phyloP scores from a whole-genome alignment of 2,797 vertebrate genomes.

The Liasis olivaceus region DNA sequence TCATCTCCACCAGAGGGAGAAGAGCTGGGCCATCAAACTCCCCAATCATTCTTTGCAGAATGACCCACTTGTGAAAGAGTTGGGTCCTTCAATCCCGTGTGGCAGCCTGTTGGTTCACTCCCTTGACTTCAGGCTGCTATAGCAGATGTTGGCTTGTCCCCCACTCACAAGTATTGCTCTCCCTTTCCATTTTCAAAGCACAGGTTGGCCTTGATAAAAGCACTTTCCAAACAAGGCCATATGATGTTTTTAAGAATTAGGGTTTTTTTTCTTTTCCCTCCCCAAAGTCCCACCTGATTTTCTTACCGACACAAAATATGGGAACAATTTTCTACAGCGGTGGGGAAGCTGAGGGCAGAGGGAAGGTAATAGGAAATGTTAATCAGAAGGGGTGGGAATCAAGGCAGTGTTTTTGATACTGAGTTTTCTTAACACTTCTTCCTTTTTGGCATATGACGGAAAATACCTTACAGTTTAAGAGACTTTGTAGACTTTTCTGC shows the following conservation, averaged over 20 bases:
- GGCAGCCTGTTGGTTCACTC: no score
- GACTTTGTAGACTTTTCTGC: conserved; percentile 10
- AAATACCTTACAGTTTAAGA: not conserved
- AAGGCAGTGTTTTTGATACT: conserved; percentile 2
- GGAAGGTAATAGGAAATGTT: not conserved
- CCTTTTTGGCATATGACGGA: not conserved
- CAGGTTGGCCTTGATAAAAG: not conserved
- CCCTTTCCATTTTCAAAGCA: not conserved
- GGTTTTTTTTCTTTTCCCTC: not conserved
- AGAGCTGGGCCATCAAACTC: not conserved
- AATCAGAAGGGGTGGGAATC: not conserved
- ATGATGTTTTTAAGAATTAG: conserved; percentile 25
- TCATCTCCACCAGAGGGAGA: no score
- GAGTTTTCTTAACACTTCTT: conserved; percentile 11
- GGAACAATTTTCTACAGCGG: not conserved
- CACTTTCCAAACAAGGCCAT: not conserved
- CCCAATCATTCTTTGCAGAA: not conserved
- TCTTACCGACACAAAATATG: not conserved
- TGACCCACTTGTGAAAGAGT: not conserved
- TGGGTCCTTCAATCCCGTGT: no score
- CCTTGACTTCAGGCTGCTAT: not conserved
- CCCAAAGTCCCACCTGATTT: conserved; percentile 7
- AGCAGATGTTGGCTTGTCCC: not conserved
- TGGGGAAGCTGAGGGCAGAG: not conserved
- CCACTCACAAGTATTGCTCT: not conserved